These are phyloP conservation scores for Hemitrygon akajei DNA, from an alignment of 2,797 vertebrate species.

Conservation along the genomic window DNA sequence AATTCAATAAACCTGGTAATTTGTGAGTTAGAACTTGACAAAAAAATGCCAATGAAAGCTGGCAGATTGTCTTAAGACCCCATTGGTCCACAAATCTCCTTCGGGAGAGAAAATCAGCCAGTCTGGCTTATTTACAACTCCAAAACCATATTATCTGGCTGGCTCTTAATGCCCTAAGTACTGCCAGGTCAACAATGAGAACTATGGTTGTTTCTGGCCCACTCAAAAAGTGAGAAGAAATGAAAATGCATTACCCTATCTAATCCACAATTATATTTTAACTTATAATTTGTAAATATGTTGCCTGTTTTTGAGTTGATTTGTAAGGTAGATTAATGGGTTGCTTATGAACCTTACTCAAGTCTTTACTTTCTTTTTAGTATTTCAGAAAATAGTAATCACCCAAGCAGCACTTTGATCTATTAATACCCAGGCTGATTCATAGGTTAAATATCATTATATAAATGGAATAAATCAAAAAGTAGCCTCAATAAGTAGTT, in stretches of 20 bases:
- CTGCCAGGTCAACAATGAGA: background rate
- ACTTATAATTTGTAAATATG: conserved; percentile 24
- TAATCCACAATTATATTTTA: background rate
- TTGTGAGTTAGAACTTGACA: background rate
- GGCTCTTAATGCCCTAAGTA: background rate
- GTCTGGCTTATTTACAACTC: too few species aligned
- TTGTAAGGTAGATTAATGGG: background rate
- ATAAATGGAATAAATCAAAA: background rate
- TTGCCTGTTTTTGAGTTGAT: background rate
- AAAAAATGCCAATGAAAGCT: background rate
- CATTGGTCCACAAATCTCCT: background rate
- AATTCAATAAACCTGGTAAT: background rate
- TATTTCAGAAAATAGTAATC: background rate
- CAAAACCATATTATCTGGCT: background rate
- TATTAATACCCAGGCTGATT: background rate
- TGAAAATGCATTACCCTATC: background rate
- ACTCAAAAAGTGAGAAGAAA: background rate
- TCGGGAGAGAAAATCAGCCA: background rate
- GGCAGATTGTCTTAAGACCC: background rate
- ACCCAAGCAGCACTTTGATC: background rate
- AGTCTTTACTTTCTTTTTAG: conserved; percentile 29
- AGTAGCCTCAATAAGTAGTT: background rate
- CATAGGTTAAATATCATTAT: background rate
- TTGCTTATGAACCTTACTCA: background rate
- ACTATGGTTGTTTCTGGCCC: too few species aligned